A percentile compares a stretch with the other conserved stretches of the same genome.
These are phyloP conservation scores for Gymnothorax reevesii DNA, from an alignment of 2,797 vertebrate genomes.

Conservation along the genomic window DNA sequence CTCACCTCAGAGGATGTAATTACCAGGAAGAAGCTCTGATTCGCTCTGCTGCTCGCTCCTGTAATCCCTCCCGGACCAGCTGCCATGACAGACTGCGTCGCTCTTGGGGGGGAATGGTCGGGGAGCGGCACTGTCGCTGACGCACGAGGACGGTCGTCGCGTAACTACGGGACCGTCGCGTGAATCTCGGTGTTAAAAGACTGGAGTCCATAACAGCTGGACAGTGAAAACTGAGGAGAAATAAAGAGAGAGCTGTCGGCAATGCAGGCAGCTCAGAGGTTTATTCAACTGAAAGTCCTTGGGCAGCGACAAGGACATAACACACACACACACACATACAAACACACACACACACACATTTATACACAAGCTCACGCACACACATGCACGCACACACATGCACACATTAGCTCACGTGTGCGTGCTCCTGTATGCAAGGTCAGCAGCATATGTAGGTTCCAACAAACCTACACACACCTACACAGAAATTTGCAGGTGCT, in stretches of 20 bases:
- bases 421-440: no score
- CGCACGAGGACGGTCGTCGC: not conserved
- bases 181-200: not conserved
- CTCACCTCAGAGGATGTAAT: not conserved
- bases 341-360: conserved; percentile 23
- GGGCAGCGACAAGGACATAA: not conserved
- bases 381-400: no score
- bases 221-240: no score
- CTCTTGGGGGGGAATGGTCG: not conserved
- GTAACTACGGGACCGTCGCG: not conserved
- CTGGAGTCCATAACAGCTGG: not conserved
- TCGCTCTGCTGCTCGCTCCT: not conserved
- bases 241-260: no score
- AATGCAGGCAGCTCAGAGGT: no score
- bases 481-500: no score
- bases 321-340: not conserved
- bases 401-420: no score
- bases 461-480: no score
- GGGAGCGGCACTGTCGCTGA: not conserved
- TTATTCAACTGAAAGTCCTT: not conserved
- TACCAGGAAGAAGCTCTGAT: not conserved
- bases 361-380: no score
- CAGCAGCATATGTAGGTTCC: no score
- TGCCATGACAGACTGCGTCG: not conserved
- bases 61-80: not conserved